Conservation (phyloP, 2,888 invertebrate species). For the Lasiommata megera region DNA sequence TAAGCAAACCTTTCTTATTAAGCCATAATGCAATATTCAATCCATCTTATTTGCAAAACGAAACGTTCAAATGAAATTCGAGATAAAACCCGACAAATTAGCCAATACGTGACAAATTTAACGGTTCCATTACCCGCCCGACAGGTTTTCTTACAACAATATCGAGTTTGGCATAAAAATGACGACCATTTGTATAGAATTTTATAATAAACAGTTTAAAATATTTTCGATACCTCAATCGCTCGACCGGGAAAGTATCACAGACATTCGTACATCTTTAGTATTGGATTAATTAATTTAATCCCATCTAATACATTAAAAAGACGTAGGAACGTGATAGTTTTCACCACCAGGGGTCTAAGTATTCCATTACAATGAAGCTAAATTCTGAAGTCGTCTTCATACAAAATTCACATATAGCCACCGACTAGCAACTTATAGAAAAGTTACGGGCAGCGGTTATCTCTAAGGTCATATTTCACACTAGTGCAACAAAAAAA, state of each 20-base stretch:
- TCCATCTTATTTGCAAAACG: conserved; percentile 7
- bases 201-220: background rate
- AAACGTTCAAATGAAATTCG: conserved; percentile 14
- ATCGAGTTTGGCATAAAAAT: conserved; percentile 5
- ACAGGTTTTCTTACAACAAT: conserved; percentile 14
- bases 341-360: too few species aligned
- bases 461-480: too few species aligned
- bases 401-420: too few species aligned
- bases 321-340: too few species aligned
- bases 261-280: too few species aligned
- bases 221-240: background rate
- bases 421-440: too few species aligned
- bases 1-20: background rate
- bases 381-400: too few species aligned
- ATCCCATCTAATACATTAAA: too few species aligned
- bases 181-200: background rate
- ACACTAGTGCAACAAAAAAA: too few species aligned
- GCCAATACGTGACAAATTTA: conserved; percentile 15
- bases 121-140: conserved; percentile 1
- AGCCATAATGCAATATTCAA: conserved; percentile 2
- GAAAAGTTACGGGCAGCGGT: too few species aligned
- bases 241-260: background rate
- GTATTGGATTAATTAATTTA: too few species aligned
- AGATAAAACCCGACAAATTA: conserved; percentile 15
- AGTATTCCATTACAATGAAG: too few species aligned